These are phyloP conservation scores for Bombus ignitus DNA, from an alignment of 1,140 invertebrate species.

Conservation along the genomic window DNA sequence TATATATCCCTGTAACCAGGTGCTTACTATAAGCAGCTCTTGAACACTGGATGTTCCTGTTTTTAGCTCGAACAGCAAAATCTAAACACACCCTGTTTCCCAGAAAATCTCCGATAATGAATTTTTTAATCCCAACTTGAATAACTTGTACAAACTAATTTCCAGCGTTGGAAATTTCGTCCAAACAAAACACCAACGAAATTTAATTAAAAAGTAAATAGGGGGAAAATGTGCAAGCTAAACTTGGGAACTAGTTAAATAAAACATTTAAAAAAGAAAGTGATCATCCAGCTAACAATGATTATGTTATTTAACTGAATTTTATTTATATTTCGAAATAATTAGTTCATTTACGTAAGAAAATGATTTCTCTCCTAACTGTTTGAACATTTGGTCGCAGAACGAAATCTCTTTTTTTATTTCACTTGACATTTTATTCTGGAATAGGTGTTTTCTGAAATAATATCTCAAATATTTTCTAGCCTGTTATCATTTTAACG, in stretches of 20 bases:
- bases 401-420: too few relatives aligned
- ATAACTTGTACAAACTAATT: background rate
- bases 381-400: too few relatives aligned
- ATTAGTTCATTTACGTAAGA: too few relatives aligned
- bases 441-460: too few relatives aligned
- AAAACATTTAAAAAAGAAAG: background rate
- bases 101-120: background rate
- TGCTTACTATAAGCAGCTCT: background rate
- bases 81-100: background rate
- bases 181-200: background rate
- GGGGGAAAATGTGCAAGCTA: rapidly evolving
- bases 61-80: background rate
- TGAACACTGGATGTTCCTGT: background rate
- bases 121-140: background rate
- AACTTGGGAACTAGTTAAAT: background rate
- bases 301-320: too few relatives aligned
- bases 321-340: too few relatives aligned
- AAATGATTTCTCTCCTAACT: too few relatives aligned
- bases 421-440: too few relatives aligned
- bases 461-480: too few relatives aligned
- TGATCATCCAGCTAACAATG: too few relatives aligned
- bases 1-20: background rate
- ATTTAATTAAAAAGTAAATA: background rate
- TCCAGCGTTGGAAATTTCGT: background rate
- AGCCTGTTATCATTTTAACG: too few relatives aligned